Evolutionary conservation across 2,797 vertebrate species (phyloP), one percentile per base, ranked within the genome.

Genomic region (Simalia tracyae): DNA sequence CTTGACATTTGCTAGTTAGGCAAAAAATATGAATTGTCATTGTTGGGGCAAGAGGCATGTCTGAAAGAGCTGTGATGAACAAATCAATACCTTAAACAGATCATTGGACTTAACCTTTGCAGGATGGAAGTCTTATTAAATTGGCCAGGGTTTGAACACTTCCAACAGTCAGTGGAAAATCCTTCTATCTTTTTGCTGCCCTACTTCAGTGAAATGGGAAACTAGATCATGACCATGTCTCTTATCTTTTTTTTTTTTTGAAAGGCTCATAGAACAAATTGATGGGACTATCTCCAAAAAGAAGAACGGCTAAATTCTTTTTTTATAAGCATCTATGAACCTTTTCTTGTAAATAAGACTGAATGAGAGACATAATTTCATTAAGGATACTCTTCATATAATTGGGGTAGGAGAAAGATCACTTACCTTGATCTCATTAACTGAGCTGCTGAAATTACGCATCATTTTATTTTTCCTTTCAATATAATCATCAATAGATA

Each of bases 401-500:
- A 28, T 28, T 28, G 24, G 8, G 64, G 59, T 4, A 36, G n/a
- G 59, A 36, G 50, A 26, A 86, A 9, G 0, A 56, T 19, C 9
- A 31, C 89, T 92, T 97, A 99, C 99, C 98, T 99, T 99, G 46
- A 97, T 93, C 61, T 99, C 96, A 0, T 97, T 98, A 36, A 97
- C 96, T 12, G 98, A 95, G 88, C 90, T 97, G 87, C 86, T 98
- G 92, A 96, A 96, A 5, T 93, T 97, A 86, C 98, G 97, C 88
- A 98, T 96, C 93, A 97, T 97, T 94, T 97, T 99, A 46, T 96
- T 98, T 96, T 98, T 99, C 89, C 98, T 97, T 88, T 99, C 98
- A 66, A 99, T 63, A 1, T 99, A 99, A 0, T 98, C 98, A 96
- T 98, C 98, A 90, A 99, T 99, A 60, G 99, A 99, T 95, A 99